phyloP scores from a whole-genome alignment of 1,140 invertebrate species.

The Achatina immaculata region DNA sequence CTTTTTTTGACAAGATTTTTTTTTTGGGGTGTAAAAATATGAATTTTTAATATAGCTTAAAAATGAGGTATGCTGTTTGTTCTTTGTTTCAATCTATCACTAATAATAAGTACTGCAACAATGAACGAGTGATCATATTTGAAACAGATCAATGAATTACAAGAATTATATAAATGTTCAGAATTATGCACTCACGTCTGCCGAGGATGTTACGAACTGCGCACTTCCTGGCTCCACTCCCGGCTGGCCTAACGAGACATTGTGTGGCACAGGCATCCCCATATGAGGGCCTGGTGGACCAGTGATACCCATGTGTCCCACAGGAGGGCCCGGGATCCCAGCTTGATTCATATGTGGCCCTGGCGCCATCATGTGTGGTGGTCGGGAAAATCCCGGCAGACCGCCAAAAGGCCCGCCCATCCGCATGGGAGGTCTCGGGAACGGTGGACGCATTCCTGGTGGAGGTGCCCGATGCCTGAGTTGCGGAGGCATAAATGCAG shows the following conservation, averaged over 20 bases:
- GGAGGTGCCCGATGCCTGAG: slow-evolving; percentile 50
- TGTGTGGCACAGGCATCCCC: slow-evolving; percentile 30
- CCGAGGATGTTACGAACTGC: slow-evolving; percentile 18
- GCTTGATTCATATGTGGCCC: slow-evolving; percentile 36
- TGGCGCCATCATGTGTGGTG: background rate
- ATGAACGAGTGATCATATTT: too few relatives aligned
- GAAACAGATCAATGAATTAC: too few relatives aligned
- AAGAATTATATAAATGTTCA: too few relatives aligned
- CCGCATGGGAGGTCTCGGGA: slow-evolving; percentile 53
- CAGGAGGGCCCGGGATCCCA: background rate
- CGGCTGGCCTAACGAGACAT: too few relatives aligned
- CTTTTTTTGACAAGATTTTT: too few relatives aligned
- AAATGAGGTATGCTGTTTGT: too few relatives aligned
- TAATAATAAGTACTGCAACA: too few relatives aligned
- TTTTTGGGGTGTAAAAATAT: too few relatives aligned
- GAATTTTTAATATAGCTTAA: too few relatives aligned
- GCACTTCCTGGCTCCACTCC: slow-evolving; percentile 8
- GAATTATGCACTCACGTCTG: slow-evolving; percentile 17
- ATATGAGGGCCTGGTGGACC: slow-evolving; percentile 36
- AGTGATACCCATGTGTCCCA: background rate
- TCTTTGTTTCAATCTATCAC: too few relatives aligned
- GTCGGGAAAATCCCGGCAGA: background rate
- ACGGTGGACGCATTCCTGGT: slow-evolving; percentile 39
- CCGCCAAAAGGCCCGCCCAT: background rate
- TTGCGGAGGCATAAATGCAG: slow-evolving; percentile 56